These are phyloP conservation scores for Icerya purchasi DNA, from an alignment of 2,888 invertebrate genomes.

Conservation along the genomic window DNA sequence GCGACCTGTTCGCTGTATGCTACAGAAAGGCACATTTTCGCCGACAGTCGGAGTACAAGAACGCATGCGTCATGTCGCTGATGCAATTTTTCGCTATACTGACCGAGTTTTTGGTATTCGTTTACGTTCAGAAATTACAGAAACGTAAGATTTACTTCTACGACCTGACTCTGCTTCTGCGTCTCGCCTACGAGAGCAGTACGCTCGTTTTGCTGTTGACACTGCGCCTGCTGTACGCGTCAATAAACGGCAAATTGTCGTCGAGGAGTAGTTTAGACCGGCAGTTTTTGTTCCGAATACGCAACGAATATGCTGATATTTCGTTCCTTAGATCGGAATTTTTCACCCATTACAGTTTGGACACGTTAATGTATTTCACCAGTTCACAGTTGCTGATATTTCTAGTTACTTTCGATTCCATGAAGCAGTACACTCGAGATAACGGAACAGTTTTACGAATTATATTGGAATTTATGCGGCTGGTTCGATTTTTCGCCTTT, in stretches of 20 bases:
- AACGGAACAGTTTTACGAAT: neutral
- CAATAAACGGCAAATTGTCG: constrained; percentile 1
- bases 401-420: constrained; percentile 2
- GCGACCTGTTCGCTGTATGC: neutral
- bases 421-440: neutral
- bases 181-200: constrained; percentile 3
- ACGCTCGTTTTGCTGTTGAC: neutral
- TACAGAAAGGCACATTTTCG: neutral
- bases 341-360: constrained; percentile 1
- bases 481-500: neutral
- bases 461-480: neutral
- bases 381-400: constrained; percentile 4
- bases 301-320: constrained; percentile 2
- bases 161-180: constrained; percentile 5
- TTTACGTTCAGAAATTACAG: neutral
- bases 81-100: neutral
- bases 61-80: neutral
- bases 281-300: neutral
- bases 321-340: neutral
- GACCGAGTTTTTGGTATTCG: constrained; percentile 1
- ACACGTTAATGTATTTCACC: constrained; percentile 6
- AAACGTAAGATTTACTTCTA: neutral
- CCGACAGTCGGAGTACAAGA: neutral
- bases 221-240: neutral
- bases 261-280: neutral